Conservation (phyloP, 2,888 invertebrate species). For the Linyphia triangularis region DNA sequence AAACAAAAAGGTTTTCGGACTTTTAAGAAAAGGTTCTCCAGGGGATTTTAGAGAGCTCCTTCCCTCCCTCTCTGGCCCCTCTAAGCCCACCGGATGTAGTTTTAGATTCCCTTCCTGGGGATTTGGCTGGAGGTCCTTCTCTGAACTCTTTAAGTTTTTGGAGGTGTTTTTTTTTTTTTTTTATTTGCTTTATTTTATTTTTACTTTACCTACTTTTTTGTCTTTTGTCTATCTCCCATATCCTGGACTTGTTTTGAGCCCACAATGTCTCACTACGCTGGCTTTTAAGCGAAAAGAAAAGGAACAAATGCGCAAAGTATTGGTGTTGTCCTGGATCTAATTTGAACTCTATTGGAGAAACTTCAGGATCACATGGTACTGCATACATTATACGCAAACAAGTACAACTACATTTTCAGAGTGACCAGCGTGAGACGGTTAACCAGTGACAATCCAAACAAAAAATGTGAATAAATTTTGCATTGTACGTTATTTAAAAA, state of each 20-base stretch:
- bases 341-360: too few species aligned
- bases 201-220: not conserved
- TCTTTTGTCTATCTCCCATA: not conserved
- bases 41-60: constrained; percentile 4
- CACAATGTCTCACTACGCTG: not conserved
- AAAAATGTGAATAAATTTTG: too few species aligned
- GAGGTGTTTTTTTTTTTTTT: not conserved
- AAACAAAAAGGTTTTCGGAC: constrained; percentile 9
- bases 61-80: not conserved
- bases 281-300: not conserved
- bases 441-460: too few species aligned
- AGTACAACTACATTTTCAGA: too few species aligned
- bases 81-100: not conserved
- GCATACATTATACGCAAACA: too few species aligned
- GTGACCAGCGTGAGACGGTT: too few species aligned
- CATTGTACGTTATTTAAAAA: too few species aligned
- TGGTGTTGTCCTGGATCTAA: not conserved
- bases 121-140: constrained; percentile 6
- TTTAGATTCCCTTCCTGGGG: not conserved
- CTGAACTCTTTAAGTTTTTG: not conserved
- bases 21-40: constrained; percentile 14
- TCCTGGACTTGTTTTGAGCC: not conserved
- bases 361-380: too few species aligned
- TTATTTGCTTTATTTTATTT: not conserved
- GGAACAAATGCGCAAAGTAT: not conserved